Conservation (phyloP, 2,888 invertebrate genomes). For the Drosophila kokeensis region DNA sequence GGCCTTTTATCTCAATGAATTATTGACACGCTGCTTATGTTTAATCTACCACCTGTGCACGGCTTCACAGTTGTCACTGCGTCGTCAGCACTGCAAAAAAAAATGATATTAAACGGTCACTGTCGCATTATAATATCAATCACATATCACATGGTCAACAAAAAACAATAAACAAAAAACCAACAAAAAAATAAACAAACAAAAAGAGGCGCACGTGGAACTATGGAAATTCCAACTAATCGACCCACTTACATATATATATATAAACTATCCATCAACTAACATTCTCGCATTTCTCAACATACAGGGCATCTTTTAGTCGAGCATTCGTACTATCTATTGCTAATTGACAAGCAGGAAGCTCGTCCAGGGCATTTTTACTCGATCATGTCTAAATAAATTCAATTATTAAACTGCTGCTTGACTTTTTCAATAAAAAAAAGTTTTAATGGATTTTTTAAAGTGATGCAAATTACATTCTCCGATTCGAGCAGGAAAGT, state of each 20-base stretch:
- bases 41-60: conserved; percentile 31
- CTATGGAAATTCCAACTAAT: background rate
- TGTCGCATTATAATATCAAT: conserved; percentile 4
- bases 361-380: background rate
- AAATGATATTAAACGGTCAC: background rate
- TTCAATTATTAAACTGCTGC: background rate
- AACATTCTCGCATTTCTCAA: background rate
- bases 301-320: background rate
- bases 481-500: background rate
- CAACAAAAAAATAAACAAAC: background rate
- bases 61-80: conserved; percentile 26
- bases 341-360: background rate
- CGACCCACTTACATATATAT: background rate
- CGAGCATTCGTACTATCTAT: background rate
- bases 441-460: background rate
- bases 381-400: background rate
- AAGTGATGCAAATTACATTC: background rate
- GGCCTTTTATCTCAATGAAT: conserved; percentile 19
- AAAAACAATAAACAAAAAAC: background rate
- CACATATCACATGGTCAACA: background rate
- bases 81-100: conserved; percentile 47
- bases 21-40: conserved; percentile 30
- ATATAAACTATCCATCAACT: background rate
- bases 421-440: background rate
- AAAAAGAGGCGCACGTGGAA: background rate